Percentiles rank a stretch among this genome's conserved stretches.
Evolutionary conservation across 2,888 invertebrate genomes (phyloP).

Genomic region (Drosophila trichaetosa): DNA sequence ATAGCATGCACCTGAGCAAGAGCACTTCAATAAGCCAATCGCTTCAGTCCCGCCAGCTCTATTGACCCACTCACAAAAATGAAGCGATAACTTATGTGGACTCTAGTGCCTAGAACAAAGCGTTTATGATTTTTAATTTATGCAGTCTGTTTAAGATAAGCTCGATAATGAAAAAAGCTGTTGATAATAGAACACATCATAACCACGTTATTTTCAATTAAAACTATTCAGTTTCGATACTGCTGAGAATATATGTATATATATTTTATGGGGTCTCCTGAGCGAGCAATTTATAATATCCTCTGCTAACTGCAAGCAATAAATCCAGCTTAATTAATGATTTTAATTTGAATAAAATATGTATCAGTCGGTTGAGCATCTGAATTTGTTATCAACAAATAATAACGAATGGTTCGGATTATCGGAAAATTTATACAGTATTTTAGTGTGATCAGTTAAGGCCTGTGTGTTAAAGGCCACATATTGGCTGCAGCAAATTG

Average conservation of each 20-base stretch:
- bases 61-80: constrained; percentile 62
- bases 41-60: constrained; percentile 18
- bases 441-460: background rate
- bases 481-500: background rate
- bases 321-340: constrained; percentile 7
- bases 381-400: constrained; percentile 10
- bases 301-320: background rate
- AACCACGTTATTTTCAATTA: background rate
- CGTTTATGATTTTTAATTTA: background rate
- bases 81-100: background rate
- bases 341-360: constrained; percentile 10
- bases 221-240: background rate
- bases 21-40: constrained; percentile 18
- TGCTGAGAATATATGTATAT: background rate
- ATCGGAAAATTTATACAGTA: background rate
- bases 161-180: background rate
- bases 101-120: constrained; percentile 21
- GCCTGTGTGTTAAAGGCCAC: constrained; percentile 1
- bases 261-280: background rate
- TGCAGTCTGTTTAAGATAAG: background rate
- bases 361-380: background rate
- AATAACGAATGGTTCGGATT: background rate
- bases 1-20: constrained; percentile 5
- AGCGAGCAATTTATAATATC: background rate
- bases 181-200: background rate